These are phyloP conservation scores for Emydocephalus ijimae DNA, from an alignment of 2,113 vertebrate species.

Conservation along the genomic window DNA sequence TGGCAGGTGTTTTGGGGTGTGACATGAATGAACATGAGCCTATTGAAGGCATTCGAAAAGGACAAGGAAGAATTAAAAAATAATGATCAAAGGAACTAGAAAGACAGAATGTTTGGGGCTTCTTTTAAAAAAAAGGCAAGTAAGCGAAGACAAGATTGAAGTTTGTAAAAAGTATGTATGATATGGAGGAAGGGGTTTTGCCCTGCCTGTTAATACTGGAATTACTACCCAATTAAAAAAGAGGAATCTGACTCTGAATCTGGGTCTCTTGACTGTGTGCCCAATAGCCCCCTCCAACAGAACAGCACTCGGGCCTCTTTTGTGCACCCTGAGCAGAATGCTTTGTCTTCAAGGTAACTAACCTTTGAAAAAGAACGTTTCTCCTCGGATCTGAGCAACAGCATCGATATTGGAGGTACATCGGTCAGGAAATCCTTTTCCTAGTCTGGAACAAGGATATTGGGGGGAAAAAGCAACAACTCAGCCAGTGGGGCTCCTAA, in stretches of 20 bases:
- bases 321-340: background rate
- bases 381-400: conserved; percentile 71
- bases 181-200: background rate
- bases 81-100: background rate
- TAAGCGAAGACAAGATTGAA: background rate
- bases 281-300: background rate
- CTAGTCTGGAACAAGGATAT: conserved; percentile 4
- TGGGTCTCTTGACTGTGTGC: background rate
- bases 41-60: background rate
- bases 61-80: background rate
- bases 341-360: background rate
- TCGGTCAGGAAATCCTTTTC: conserved; percentile 55
- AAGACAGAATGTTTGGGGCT: background rate
- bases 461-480: background rate
- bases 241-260: background rate
- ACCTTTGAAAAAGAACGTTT: conserved; percentile 79
- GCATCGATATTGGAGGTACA: conserved; percentile 72
- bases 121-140: background rate
- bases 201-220: background rate
- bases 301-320: background rate
- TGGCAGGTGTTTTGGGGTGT: background rate
- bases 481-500: background rate
- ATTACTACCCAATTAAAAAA: background rate
- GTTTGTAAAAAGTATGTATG: background rate
- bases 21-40: background rate